Evolutionary conservation across 2,888 invertebrate genomes (phyloP).

Genomic region (Tinea semifulvella): DNA sequence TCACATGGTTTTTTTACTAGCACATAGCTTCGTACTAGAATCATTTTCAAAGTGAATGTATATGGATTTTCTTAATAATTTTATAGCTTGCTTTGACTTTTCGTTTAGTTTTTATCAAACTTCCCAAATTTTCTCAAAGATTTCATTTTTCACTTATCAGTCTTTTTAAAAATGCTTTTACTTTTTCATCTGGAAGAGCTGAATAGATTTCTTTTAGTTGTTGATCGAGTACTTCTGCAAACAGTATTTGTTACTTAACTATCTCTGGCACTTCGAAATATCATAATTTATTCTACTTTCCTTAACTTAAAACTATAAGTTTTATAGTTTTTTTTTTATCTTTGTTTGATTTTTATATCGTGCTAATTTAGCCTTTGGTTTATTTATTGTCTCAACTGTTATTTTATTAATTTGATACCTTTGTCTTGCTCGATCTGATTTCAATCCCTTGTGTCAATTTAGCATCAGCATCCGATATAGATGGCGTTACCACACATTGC

Average conservation of each 20-base stretch:
- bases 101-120: slow-evolving; percentile 15
- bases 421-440: slow-evolving; percentile 20
- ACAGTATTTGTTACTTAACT: slow-evolving; percentile 19
- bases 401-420: slow-evolving; percentile 18
- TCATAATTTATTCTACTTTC: slow-evolving; percentile 17
- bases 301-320: slow-evolving; percentile 18
- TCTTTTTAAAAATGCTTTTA: slow-evolving; percentile 17
- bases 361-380: slow-evolving; percentile 16
- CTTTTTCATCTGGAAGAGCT: slow-evolving; percentile 16
- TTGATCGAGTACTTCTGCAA: slow-evolving; percentile 18
- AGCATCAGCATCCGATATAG: slow-evolving; percentile 12
- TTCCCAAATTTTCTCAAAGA: slow-evolving; percentile 18
- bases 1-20: slow-evolving; percentile 19
- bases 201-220: slow-evolving; percentile 19
- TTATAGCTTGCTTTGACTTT: too few species aligned
- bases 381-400: slow-evolving; percentile 16
- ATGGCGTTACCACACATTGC: slow-evolving; percentile 15
- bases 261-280: slow-evolving; percentile 18
- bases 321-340: slow-evolving; percentile 18
- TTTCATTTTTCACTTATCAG: slow-evolving; percentile 18
- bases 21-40: slow-evolving; percentile 16
- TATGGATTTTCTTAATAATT: slow-evolving; percentile 15
- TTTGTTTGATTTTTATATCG: slow-evolving; percentile 18
- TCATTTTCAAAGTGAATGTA: slow-evolving; percentile 20
- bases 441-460: slow-evolving; percentile 13